Conservation (phyloP, 2,113 vertebrate species). For the Hemiprocne comata region DNA sequence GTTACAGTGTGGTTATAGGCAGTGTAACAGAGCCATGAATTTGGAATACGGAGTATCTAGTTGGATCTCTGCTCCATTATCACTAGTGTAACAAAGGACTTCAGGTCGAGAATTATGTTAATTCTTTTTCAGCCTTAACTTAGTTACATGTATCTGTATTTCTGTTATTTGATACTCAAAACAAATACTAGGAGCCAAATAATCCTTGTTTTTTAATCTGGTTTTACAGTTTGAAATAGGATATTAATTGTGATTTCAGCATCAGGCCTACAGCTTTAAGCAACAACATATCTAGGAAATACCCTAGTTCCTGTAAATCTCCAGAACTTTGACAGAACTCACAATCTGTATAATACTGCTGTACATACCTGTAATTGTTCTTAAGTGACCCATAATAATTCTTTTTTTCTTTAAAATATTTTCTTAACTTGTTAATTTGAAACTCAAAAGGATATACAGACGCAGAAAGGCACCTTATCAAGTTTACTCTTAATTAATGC, state of each 20-base stretch:
- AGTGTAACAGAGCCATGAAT: background rate
- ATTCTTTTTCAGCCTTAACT: background rate
- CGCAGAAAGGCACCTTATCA: background rate
- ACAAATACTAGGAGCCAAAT: background rate
- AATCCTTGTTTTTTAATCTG: background rate
- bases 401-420: background rate
- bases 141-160: background rate
- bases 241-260: background rate
- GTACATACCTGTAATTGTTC: background rate
- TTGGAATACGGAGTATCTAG: background rate
- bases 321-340: background rate
- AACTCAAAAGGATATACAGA: background rate
- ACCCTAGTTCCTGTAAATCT: background rate
- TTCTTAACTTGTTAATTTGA: background rate
- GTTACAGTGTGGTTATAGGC: background rate
- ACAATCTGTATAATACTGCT: background rate
- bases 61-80: background rate
- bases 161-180: background rate
- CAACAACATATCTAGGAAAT: background rate
- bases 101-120: rapidly evolving
- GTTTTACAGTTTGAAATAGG: background rate
- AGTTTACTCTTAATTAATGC: background rate
- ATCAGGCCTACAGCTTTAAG: background rate
- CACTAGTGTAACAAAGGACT: background rate
- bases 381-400: background rate